Base-by-base conservation (phyloP, 2,888 invertebrate genomes). In the Spatulosminthurus flaviceps region DNA sequence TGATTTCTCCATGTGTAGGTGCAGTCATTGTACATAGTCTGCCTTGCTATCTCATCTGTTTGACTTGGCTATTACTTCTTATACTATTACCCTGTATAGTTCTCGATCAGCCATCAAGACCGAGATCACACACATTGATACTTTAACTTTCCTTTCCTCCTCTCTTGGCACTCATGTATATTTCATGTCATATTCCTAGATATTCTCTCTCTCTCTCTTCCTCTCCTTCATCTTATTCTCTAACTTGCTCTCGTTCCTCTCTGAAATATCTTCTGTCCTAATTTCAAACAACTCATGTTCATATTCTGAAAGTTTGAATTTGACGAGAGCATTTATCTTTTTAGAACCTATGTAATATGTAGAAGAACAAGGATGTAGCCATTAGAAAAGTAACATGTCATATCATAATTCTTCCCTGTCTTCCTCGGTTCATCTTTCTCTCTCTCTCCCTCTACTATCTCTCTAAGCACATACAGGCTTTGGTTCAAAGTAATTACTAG, bases 111-210 rank as follows among this genome's bases (percentile, higher is more conserved):
- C 64, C 64, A 75, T 75, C 64, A 75, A 64, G 64, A 60, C 64
- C 24, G 41, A 75, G 74, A 79, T 79, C 79, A 79, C 79, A 79
- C 79, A 79, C 79, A 75, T 75, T 75, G 75, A 75, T 75, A 75
- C 72, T 72, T 72, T 24, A 5, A 0, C 26, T 69, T 34, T 26
- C 69, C 22, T 42, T n/a, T n/a, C n/a, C n/a, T n/a, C n/a, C n/a
- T 13, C 19, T 24, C 41, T 75, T 66, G 66, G 77, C 70, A 77
- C 67, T 79, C 74, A 67, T 74, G 79, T 73, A 79, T 79, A 79
- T 79, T 79, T 79, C 79, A 79, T 79, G 79, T 79, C 79, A 79
- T 74, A 66, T 64, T 16, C 51, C 51, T 13, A 5, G 51, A 51
- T 21, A 64, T 22, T 64, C 24, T 22, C 11, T 22, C 4, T 43